These are phyloP conservation scores for Stenodema calcarata DNA, from an alignment of 2,888 invertebrate species.

Conservation along the genomic window DNA sequence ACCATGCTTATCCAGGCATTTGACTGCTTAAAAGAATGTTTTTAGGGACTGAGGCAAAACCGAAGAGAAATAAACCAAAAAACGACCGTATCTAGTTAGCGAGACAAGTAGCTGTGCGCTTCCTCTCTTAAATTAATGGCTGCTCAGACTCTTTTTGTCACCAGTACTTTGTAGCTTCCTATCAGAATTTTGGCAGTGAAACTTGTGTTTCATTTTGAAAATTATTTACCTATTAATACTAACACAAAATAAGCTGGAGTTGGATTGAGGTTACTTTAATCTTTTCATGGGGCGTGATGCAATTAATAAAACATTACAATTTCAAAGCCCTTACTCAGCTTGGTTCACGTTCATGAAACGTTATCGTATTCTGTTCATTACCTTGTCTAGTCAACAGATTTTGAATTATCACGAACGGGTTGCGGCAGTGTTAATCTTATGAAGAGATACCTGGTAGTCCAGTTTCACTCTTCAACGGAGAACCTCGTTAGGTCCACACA, in stretches of 20 bases:
- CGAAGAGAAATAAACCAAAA: neutral
- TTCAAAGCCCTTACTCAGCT: too few species aligned
- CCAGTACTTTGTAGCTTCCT: neutral
- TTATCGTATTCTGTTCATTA: too few species aligned
- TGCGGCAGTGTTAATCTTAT: neutral
- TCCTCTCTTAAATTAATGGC: neutral
- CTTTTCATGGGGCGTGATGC: neutral
- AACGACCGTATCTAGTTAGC: neutral
- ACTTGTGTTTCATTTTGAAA: too few species aligned
- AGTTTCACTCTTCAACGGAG: neutral
- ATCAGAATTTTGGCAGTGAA: too few species aligned
- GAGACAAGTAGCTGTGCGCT: neutral
- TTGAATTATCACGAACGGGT: too few species aligned
- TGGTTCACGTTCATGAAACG: too few species aligned
- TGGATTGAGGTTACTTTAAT: neutral
- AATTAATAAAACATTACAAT: too few species aligned
- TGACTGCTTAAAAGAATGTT: conserved; percentile 20
- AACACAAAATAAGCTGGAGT: neutral
- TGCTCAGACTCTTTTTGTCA: neutral
- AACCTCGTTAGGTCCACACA: neutral
- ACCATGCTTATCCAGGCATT: conserved; percentile 16
- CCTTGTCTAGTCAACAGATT: too few species aligned
- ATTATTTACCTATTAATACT: neutral
- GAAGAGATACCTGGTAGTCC: neutral
- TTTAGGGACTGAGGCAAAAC: neutral